Base-by-base conservation (phyloP, 2,797 vertebrate species). In the Rhinogobio ventralis region DNA sequence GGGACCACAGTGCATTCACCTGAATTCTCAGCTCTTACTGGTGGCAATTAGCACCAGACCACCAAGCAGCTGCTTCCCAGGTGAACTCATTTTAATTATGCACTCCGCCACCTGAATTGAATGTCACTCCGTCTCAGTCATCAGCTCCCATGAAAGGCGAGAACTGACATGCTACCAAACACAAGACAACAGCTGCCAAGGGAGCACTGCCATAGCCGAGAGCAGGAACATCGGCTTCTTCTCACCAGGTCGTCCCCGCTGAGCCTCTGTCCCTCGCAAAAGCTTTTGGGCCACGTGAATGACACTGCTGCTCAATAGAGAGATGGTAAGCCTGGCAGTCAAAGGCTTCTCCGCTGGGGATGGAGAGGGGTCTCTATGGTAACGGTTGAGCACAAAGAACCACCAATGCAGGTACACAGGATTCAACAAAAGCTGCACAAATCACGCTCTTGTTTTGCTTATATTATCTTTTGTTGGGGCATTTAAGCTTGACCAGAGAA, bases 351-450 rank as follows among this genome's bases (percentile, higher is more conserved):
- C 93, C 93, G 92, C 92, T 93, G 89, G 92, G 93, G 93, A 93
- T 90, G 91, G 90, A 92, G 92, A 92, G 92, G 82, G 88, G 94
- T 95, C 95, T 95, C 95, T 95, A 96, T 96, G 95, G 95, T 95
- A 95, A 96, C 95, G 68, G 92, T 81, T 53, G 90, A 91, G 89
- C 84, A 84, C 91, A 91, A 90, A 89, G 89, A 92, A 88, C 90
- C 85, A 84, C 91, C 91, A 93, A 93, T 91, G 90, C 94, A 95
- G 95, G 95, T 96, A 94, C 92, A 93, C 85, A 91, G 89, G 90
- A 93, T 93, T 91, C 90, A 91, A 90, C 88, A 89, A 91, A 90
- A 91, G 86, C 88, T 86, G 82, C 60, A 87, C 84, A 89, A 88
- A 88, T 82, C 88, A 88, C 53, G 78, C 25, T 84, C 85, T 89